Base-by-base conservation (phyloP, 1,140 invertebrate species). In the Euwallacea similis region DNA sequence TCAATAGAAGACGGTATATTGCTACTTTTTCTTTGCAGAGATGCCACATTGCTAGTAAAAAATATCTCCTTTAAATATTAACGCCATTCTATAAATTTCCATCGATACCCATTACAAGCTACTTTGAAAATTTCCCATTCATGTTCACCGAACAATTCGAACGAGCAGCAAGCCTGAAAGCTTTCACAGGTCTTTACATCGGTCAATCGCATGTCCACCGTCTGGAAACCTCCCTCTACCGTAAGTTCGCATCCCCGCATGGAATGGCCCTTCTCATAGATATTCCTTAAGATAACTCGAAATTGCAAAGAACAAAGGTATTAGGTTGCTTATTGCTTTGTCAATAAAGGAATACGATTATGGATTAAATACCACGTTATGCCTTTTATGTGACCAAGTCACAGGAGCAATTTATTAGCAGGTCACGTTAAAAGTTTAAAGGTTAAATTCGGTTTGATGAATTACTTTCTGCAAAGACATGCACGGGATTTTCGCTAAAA, bases 161-260 rank as follows among this genome's bases (percentile, higher is more conserved):
- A 1, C 21, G 21, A 33, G 21, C 21, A 33, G 21, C 64, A 56
- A 8, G 69, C 69, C 69, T 71, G 0, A 10, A 58, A 21, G 13
- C 33, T 11, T 58, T 41, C 15, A 46, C 47, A 54, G 47, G 70
- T 46, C 56, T 71, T 64, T 61, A 2, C 46, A 13, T 10, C 13
- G 16, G 47, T 66, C 50, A 55, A 65, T 75, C 69, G 77, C 77
- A 77, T 78, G 77, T 77, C 76, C 73, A 62, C 68, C 75, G 76
- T 76, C 76, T 78, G 76, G 77, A 58, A 66, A 65, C 66, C 62
- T 69, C 68, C 74, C 64, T 60, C 64, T 10, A n/a, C 71, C 56
- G 55, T 67, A 69, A 71, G 60, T 66, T 75, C 72, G 63, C 64
- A 75, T 75, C 74, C 73, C 69, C 70, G 70, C 60, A 60, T 68